These are phyloP conservation scores for Mobula birostris DNA, from an alignment of 2,113 vertebrate species.

Conservation along the genomic window DNA sequence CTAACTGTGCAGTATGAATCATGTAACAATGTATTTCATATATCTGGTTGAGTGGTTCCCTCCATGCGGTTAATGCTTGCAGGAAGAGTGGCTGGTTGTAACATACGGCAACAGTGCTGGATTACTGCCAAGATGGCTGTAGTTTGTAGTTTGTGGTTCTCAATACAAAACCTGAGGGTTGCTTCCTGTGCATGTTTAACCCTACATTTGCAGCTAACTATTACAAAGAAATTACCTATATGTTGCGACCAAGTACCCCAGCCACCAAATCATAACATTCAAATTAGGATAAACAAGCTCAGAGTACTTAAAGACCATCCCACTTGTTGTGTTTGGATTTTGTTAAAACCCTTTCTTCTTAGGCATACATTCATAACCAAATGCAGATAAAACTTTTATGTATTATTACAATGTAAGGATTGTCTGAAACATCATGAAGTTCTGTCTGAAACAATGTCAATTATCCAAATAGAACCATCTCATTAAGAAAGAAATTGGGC, in stretches of 20 bases:
- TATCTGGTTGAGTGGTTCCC: not conserved
- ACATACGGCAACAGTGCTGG: too few species aligned
- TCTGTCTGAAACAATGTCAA: not conserved
- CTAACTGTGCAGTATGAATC: not conserved
- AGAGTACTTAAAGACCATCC: too few species aligned
- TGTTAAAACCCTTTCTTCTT: too few species aligned
- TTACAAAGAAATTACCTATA: not conserved
- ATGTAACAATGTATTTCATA: not conserved
- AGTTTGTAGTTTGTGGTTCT: too few species aligned
- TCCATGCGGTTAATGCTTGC: too few species aligned
- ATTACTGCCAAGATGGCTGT: too few species aligned
- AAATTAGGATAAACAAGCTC: not conserved
- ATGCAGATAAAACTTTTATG: not conserved
- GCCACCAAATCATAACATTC: not conserved
- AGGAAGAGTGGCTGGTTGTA: too few species aligned
- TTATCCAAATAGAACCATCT: not conserved
- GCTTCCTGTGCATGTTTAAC: not conserved
- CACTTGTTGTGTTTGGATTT: not conserved
- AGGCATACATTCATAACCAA: not conserved
- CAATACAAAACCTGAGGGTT: too few species aligned
- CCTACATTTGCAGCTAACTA: not conserved
- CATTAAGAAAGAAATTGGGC: not conserved
- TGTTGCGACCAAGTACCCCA: not conserved
- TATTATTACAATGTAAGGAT: not conserved
- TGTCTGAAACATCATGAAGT: not conserved